Conservation (phyloP, 1,140 invertebrate species). For the Lasioglossum baleicum region DNA sequence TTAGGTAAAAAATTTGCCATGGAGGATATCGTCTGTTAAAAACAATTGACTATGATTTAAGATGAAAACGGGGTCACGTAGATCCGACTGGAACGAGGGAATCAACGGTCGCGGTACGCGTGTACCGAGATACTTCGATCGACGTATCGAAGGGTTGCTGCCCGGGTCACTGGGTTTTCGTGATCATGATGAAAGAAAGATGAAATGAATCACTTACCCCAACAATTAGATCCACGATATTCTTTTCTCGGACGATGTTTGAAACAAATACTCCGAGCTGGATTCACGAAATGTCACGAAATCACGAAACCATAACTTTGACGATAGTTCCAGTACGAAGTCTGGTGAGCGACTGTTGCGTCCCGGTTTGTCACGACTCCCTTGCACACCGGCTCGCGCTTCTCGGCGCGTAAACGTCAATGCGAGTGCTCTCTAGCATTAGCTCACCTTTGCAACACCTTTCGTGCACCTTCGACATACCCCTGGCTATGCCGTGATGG, state of each 20-base stretch:
- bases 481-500: no score
- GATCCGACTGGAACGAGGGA: slow-evolving; percentile 46
- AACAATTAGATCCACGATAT: no score
- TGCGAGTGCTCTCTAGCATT: slow-evolving; percentile 48
- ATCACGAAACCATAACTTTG: slow-evolving; percentile 1
- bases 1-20: no score
- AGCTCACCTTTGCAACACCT: slow-evolving; percentile 39
- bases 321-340: slow-evolving; percentile 50
- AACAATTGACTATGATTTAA: slow-evolving; percentile 54
- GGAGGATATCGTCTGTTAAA: slow-evolving; percentile 55
- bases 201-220: slow-evolving; percentile 21
- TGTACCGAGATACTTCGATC: slow-evolving; percentile 43
- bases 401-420: slow-evolving; percentile 62
- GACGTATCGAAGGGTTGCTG: slow-evolving; percentile 34
- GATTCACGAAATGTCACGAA: slow-evolving; percentile 40
- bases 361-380: slow-evolving; percentile 36
- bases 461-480: slow-evolving; percentile 4
- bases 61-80: slow-evolving; percentile 52
- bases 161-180: not conserved
- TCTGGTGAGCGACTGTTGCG: slow-evolving; percentile 67
- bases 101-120: slow-evolving; percentile 20
- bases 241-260: not conserved
- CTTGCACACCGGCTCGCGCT: slow-evolving; percentile 46
- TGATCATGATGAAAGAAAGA: not conserved
- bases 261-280: slow-evolving; percentile 13